A percentile compares a stretch with the other conserved stretches of the same genome.
phyloP scores from a whole-genome alignment of 2,888 invertebrate genomes.

The Trichogramma dendrolimi region DNA sequence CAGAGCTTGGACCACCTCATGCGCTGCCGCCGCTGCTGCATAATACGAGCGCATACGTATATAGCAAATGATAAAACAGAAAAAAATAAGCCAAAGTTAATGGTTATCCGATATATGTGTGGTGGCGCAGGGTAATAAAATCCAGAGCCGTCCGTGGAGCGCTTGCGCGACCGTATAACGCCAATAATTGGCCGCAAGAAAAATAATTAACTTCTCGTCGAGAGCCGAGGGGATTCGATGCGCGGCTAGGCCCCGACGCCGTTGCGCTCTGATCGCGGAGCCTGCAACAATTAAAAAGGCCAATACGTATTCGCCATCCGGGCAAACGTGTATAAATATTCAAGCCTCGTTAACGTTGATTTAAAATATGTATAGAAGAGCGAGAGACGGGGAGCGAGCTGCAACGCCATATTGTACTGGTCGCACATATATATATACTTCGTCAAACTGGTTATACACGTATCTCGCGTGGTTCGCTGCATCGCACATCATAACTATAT shows the following conservation, averaged over 20 bases:
- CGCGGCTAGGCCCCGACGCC: too few species aligned
- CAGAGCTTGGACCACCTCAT: too few species aligned
- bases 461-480: too few species aligned
- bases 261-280: too few species aligned
- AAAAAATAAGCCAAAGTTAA: background rate
- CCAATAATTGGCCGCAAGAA: conserved; percentile 1
- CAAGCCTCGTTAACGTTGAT: conserved; percentile 12
- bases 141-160: background rate
- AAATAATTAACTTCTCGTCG: conserved; percentile 9
- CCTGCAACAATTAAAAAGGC: conserved; percentile 11
- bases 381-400: too few species aligned
- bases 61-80: background rate
- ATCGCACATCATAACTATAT: too few species aligned
- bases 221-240: background rate
- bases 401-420: too few species aligned
- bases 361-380: conserved; percentile 1
- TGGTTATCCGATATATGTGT: background rate
- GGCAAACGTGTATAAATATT: conserved; percentile 9
- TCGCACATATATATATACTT: too few species aligned
- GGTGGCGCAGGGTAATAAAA: background rate
- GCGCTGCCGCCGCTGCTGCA: background rate
- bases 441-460: too few species aligned
- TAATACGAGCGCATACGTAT: background rate
- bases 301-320: background rate
- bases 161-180: background rate